Base-by-base conservation (phyloP, 1,140 invertebrate genomes). In the Dinoponera quadriceps region DNA sequence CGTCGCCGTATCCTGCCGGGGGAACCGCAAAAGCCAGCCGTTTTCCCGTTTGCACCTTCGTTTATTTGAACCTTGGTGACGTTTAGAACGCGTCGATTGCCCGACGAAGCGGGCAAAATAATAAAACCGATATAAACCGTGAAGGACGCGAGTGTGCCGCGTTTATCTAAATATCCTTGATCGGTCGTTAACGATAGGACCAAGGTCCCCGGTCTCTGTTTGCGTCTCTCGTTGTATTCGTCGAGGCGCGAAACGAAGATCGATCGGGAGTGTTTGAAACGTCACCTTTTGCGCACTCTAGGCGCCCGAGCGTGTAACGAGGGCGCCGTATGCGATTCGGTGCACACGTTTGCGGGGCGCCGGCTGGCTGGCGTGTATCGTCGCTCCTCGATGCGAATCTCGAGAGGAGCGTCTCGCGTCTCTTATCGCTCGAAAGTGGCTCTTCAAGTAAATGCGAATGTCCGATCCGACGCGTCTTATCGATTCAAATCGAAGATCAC, bases 251-350 rank as follows among this genome's bases (percentile, higher is more conserved):
- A 57, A 62, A 20, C 13, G 54, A 33, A n/a, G 69, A 82, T 82
- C 77, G 83, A 82, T 85, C 65, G 44, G 29, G 82, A 73, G 22
- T 60, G 44, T 38, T 20, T 65, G 68, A 81, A 86, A 82, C 62
- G 83, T 54, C 59, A 44, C 11, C 22, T 72, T 81, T 60, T 59
- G 65, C 55, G 74, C 57, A 51, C 62, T 51, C 48, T 62, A 55
- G 65, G 59, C 83, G 49, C 62, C 65, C 78, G 83, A 29, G 78
- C 78, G 71, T 82, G 60, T 20, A 63, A 85, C 48, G 63, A 60
- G 62, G 59, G 49, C n/a, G 16, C n/a, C 25, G 59, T 85, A 82
- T 74, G 80, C 80, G 60, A 85, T 82, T 82, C 62, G 59, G 68
- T 82, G 81, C 83, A 74, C 78, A 33, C 44, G 27, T 27, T 25